phyloP scores from a whole-genome alignment of 2,113 vertebrate genomes.

The Circaetus gallicus region DNA sequence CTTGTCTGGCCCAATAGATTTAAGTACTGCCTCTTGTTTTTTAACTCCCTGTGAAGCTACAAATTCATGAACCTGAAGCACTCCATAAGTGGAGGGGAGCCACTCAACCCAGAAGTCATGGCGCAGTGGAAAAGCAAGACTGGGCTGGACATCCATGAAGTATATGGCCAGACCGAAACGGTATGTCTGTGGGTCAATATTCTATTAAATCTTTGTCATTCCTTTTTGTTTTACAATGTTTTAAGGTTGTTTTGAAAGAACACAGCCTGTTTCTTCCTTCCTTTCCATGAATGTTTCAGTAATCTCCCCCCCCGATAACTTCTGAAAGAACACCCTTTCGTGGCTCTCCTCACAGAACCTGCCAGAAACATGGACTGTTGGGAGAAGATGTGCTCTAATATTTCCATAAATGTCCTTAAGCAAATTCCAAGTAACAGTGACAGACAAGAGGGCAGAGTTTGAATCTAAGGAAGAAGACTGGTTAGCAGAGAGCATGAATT shows the following conservation, averaged over 20 bases:
- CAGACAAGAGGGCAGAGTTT: background rate
- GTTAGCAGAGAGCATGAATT: background rate
- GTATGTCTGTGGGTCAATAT: constrained; percentile 34
- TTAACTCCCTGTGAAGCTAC: constrained; percentile 35
- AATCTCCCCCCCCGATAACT: background rate
- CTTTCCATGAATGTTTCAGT: background rate
- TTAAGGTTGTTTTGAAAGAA: background rate
- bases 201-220: background rate
- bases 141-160: constrained; percentile 69
- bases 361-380: background rate
- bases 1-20: background rate
- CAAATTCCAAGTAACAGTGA: background rate
- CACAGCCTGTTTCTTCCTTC: background rate
- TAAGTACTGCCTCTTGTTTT: background rate
- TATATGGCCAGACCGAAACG: constrained; percentile 82
- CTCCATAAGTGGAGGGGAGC: constrained; percentile 73
- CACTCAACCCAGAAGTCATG: constrained; percentile 75
- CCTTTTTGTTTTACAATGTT: background rate
- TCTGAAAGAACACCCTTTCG: background rate
- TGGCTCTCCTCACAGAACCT: background rate
- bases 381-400: background rate
- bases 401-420: background rate
- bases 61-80: constrained; percentile 70
- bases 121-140: constrained; percentile 75
- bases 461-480: background rate